phyloP scores from a whole-genome alignment of 2,888 invertebrate species.

The Amphipoea lucens region DNA sequence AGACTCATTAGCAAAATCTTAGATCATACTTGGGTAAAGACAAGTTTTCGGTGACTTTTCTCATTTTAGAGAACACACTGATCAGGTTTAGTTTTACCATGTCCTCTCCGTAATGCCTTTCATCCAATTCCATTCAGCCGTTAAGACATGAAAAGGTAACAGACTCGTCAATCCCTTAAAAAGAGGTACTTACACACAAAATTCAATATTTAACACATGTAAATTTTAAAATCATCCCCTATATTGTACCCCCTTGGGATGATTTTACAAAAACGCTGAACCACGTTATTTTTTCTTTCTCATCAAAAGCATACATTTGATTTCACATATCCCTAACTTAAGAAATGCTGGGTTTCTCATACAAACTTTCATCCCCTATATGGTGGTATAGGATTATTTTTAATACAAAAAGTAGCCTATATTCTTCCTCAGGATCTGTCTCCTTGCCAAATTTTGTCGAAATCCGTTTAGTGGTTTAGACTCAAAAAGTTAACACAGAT shows the following conservation, averaged over 20 bases:
- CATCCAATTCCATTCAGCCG: background rate
- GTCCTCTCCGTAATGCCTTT: background rate
- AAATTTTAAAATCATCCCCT: background rate
- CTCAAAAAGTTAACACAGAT: background rate
- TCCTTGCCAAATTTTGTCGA: background rate
- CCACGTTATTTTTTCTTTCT: background rate
- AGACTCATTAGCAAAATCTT: constrained; percentile 23
- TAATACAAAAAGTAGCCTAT: background rate
- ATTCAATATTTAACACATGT: background rate
- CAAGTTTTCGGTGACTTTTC: background rate
- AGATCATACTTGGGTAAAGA: constrained; percentile 17
- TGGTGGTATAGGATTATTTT: too few species aligned
- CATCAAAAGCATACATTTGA: background rate
- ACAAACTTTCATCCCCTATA: too few species aligned
- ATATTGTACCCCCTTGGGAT: background rate
- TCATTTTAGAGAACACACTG: background rate
- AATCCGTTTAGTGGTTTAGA: background rate
- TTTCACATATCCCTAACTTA: background rate
- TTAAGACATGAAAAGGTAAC: background rate
- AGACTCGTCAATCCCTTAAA: background rate
- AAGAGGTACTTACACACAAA: background rate
- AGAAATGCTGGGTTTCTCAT: background rate
- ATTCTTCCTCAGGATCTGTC: background rate
- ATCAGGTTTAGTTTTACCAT: background rate
- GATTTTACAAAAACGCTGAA: background rate